phyloP scores from a whole-genome alignment of 2,113 vertebrate species.

The Heteronetta atricapilla region DNA sequence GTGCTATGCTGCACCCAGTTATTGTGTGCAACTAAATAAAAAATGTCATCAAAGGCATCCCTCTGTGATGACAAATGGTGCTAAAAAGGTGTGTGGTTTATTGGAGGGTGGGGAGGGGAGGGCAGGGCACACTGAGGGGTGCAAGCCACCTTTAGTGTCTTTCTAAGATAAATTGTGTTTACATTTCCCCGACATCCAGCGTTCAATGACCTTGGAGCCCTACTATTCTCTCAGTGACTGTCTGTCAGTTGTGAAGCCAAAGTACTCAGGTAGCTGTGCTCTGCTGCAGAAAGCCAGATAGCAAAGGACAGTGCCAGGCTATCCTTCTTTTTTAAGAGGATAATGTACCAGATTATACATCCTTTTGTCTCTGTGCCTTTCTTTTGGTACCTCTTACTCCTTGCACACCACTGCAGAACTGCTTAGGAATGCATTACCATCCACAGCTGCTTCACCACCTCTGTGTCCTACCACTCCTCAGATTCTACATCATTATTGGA shows the following conservation, averaged over 20 bases:
- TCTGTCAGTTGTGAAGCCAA: not conserved
- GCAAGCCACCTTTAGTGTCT: not conserved
- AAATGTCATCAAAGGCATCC: not conserved
- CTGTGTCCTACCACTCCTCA: not conserved
- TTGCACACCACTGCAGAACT: not conserved
- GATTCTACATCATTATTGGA: not conserved
- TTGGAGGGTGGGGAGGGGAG: not conserved
- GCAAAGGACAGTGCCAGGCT: not conserved
- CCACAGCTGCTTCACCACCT: not conserved
- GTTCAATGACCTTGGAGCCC: not conserved
- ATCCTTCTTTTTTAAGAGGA: not conserved
- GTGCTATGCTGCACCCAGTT: not conserved
- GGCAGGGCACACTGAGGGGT: not conserved
- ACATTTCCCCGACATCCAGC: not conserved
- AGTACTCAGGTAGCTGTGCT: not conserved
- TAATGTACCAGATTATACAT: not conserved
- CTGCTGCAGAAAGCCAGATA: not conserved
- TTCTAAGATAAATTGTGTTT: conserved; percentile 18
- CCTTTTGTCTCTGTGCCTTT: not conserved
- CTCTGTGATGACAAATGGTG: not conserved
- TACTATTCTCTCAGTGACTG: not conserved
- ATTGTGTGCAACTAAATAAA: not conserved
- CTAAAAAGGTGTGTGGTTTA: not conserved
- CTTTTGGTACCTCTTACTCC: not conserved
- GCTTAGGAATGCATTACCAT: not conserved